Evolutionary conservation across 2,888 invertebrate species (phyloP).

Genomic region (Scaptomyza tumidula): DNA sequence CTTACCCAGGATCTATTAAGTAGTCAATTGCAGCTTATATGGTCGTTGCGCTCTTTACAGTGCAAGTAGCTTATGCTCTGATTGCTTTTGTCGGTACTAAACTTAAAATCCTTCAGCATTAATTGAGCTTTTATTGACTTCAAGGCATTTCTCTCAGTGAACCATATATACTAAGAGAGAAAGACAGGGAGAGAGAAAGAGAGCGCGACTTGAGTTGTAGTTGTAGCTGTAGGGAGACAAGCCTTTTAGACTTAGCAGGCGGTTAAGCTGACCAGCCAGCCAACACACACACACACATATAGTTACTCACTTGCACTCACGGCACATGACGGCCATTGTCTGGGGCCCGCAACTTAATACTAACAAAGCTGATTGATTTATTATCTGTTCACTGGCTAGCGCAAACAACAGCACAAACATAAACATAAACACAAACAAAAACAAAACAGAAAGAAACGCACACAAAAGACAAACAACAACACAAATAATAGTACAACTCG

Average conservation of each 20-base stretch:
- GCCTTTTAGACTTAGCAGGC: constrained; percentile 10
- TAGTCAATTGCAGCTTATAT: constrained; percentile 3
- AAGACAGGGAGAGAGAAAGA: neutral
- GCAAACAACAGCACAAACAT: constrained; percentile 44
- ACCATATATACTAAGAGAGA: constrained; percentile 5
- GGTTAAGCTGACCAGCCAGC: constrained; percentile 41
- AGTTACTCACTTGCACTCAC: constrained; percentile 1
- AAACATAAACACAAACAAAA: constrained; percentile 30
- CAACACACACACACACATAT: constrained; percentile 1
- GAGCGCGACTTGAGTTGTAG: too few species aligned
- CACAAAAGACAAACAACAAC: constrained; percentile 35
- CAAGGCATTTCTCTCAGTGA: constrained; percentile 38
- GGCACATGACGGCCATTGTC: constrained; percentile 56
- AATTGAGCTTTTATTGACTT: constrained; percentile 22
- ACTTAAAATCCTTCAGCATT: constrained; percentile 2
- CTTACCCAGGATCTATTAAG: neutral
- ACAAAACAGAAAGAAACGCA: constrained; percentile 17
- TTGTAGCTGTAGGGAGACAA: neutral
- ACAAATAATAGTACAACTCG: neutral
- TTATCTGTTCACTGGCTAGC: constrained; percentile 71
- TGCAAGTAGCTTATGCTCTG: constrained; percentile 3
- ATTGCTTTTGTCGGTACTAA: neutral
- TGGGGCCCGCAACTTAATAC: constrained; percentile 70
- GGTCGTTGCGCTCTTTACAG: neutral
- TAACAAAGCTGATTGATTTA: constrained; percentile 79